phyloP scores from a whole-genome alignment of 2,888 invertebrate genomes.

The Stenotaenia linearis region DNA sequence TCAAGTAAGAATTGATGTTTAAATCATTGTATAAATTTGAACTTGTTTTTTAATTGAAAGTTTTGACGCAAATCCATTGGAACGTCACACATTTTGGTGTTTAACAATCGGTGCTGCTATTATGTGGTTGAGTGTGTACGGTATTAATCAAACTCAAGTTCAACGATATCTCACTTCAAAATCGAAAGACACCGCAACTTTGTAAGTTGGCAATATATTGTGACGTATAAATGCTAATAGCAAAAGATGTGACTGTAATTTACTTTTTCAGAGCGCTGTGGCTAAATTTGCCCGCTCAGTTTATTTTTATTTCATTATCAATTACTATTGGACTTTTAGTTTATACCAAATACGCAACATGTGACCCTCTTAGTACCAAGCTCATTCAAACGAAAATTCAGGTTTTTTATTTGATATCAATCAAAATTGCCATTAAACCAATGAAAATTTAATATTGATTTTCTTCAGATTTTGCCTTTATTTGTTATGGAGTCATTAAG shows the following conservation, averaged over 20 bases:
- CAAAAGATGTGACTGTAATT: not conserved
- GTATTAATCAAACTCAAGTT: not conserved
- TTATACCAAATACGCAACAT: not conserved
- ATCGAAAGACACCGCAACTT: not conserved
- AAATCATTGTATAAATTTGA: not conserved
- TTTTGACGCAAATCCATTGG: not conserved
- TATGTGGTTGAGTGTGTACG: not conserved
- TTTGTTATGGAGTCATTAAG: conserved; percentile 83
- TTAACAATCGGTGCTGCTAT: not conserved
- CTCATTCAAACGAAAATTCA: not conserved
- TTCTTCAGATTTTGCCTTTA: conserved; percentile 76
- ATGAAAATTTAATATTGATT: no score
- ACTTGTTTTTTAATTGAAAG: not conserved
- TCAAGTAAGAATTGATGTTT: not conserved
- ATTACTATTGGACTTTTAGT: not conserved
- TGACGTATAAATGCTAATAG: not conserved
- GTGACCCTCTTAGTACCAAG: not conserved
- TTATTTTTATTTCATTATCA: not conserved
- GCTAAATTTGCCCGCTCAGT: not conserved
- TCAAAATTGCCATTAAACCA: no score
- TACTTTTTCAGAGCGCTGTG: not conserved
- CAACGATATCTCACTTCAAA: not conserved
- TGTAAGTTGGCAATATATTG: not conserved
- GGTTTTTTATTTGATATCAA: not conserved
- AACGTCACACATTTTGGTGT: not conserved